A percentile compares a stretch with the other conserved stretches of the same genome.
These are phyloP conservation scores for Macroglossus sobrinus DNA, from an alignment of 2,113 vertebrate genomes.

Conservation along the genomic window DNA sequence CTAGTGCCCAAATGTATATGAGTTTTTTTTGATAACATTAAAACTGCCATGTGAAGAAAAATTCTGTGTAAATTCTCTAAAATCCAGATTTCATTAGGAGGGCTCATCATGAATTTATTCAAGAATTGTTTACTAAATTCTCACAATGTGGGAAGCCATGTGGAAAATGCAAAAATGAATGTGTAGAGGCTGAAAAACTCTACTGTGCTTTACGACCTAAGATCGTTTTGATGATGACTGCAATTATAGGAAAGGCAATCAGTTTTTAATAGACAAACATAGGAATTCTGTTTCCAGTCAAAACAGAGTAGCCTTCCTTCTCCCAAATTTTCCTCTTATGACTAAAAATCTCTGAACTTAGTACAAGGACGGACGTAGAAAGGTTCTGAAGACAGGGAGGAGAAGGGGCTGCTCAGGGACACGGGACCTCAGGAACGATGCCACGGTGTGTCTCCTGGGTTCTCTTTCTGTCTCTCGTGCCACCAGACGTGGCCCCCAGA, in stretches of 20 bases:
- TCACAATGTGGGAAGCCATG: neutral
- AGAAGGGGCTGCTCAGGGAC: fast-evolving
- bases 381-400: too few species aligned
- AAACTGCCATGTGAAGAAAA: neutral
- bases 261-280: neutral
- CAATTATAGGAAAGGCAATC: neutral
- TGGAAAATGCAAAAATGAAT: neutral
- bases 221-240: neutral
- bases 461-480: neutral
- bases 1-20: neutral
- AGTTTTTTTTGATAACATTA: neutral
- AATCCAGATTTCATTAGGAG: neutral
- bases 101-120: neutral
- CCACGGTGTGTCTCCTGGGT: fast-evolving
- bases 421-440: neutral
- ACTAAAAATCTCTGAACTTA: neutral
- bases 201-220: fast-evolving
- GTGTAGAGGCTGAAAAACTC: fast-evolving
- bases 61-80: neutral
- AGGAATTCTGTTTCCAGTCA: neutral
- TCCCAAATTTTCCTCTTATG: neutral
- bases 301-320: neutral
- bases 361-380: neutral
- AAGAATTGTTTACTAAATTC: neutral
- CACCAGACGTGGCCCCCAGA: neutral